These are phyloP conservation scores for Mormyrus hasselquistii DNA, from an alignment of 2,797 vertebrate genomes.

Conservation along the genomic window DNA sequence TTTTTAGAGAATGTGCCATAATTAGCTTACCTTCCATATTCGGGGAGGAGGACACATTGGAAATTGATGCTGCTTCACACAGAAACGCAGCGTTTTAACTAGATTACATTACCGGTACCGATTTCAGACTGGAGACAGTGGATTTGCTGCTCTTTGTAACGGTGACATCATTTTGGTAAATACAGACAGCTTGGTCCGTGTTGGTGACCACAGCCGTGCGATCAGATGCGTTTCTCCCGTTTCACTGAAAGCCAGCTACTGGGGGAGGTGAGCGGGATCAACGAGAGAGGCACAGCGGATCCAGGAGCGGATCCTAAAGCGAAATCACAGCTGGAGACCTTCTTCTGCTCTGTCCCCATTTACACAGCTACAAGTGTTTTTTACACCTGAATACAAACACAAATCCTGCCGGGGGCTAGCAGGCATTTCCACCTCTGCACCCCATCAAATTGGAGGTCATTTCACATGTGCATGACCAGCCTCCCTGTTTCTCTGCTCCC, in stretches of 20 bases:
- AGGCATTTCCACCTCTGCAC: neutral
- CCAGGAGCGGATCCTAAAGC: neutral
- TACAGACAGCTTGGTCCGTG: conserved; percentile 15
- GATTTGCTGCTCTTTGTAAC: neutral
- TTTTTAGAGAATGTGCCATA: conserved; percentile 64
- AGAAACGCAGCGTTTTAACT: neutral
- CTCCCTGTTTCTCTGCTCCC: neutral
- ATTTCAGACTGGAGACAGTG: conserved; percentile 3
- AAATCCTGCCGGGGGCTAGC: neutral
- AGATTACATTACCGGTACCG: conserved; percentile 21
- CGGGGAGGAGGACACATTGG: conserved; percentile 4
- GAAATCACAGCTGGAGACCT: neutral
- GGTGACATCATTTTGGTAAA: neutral
- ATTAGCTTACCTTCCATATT: conserved; percentile 37
- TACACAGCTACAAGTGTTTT: neutral
- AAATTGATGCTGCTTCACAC: neutral
- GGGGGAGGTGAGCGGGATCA: neutral
- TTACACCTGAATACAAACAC: neutral
- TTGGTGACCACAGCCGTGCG: conserved; percentile 1
- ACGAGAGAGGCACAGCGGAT: neutral
- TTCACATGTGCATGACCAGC: neutral
- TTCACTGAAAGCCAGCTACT: neutral
- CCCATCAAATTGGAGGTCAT: neutral
- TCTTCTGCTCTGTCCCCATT: neutral
- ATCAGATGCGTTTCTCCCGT: conserved; percentile 3